Evolutionary conservation across 92 coral and sea anemone species (phyloP).

Genomic region (Parazoanthus swiftii): DNA sequence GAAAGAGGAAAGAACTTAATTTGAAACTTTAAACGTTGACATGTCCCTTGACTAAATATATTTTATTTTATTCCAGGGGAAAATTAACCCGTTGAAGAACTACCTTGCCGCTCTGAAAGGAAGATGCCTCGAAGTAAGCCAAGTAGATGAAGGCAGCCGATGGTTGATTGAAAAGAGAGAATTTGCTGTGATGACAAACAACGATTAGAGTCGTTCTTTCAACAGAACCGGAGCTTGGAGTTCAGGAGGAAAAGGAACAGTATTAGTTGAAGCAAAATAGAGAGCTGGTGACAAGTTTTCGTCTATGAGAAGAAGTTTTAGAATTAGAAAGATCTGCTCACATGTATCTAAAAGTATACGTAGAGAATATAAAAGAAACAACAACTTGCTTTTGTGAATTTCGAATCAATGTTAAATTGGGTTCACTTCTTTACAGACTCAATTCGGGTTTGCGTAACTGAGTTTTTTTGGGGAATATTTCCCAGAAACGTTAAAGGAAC

Average conservation of each 20-base stretch:
- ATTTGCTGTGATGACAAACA: slow-evolving; percentile 10
- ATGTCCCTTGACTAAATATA: neutral
- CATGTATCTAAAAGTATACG: no score
- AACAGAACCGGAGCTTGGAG: neutral
- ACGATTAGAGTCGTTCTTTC: neutral
- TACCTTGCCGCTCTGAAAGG: slow-evolving; percentile 3
- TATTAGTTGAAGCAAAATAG: no score
- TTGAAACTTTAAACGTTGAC: neutral
- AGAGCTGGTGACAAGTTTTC: no score
- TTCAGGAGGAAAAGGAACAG: neutral
- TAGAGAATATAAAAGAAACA: no score
- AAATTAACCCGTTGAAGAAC: neutral
- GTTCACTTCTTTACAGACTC: no score
- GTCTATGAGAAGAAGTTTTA: no score
- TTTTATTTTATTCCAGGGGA: neutral
- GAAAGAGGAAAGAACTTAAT: neutral
- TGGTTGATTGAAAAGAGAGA: slow-evolving; percentile 44
- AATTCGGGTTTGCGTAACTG: no score
- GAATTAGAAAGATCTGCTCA: no score
- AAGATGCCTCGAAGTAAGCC: slow-evolving; percentile 23
- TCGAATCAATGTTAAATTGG: no score
- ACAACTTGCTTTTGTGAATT: no score
- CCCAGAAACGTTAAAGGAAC: no score
- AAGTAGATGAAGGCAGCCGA: neutral
- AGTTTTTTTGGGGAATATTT: no score